Base-by-base conservation (phyloP, 2,888 invertebrate species). In the Pharmacophagus antenor region DNA sequence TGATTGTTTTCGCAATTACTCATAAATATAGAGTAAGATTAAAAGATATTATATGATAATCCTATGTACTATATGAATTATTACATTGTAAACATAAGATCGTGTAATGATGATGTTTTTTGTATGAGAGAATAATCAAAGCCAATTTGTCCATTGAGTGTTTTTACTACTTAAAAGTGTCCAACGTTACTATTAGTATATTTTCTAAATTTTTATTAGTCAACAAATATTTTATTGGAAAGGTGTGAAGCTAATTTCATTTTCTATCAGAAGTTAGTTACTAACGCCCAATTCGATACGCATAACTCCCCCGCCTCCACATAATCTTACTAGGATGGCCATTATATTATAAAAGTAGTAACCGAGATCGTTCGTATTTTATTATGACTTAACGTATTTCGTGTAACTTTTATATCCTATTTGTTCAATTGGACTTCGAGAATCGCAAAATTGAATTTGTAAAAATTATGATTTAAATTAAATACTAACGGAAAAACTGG, bases 331-430 rank as follows among this genome's bases (percentile, higher is more conserved):
- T 12, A 17, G n/a, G 18, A 44, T 25, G 17, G 5, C 56, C 25
- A 56, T 56, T 56, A 49, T 56, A 41, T 41, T 49, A 56, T 56
- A 41, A 56, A 56, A 49, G 41, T 56, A 23, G 56, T 49, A 41
- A 48, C 21, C 46, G 47, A 37, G 22, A 48, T 15, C 15, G 20
- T 25, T 56, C 18, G 20, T 23, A 12, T 27, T 41, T 52, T 22
- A n/a, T 52, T 23, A 25, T 31, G 2, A 17, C 17, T 22, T 41
- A 25, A 17, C 20, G 18, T 56, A 42, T 20, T 42, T 42, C 15
- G 18, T 46, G 31, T 10, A 47, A 20, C 47, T 46, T 25, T 46
- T 20, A 44, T 23, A 44, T 47, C 12, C n/a, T n/a, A 21, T 55
- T 31, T 47, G 27, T 53, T 53, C 12, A n/a, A 23, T 7, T 23